Evolutionary conservation across 2,113 vertebrate species (phyloP), one percentile per base, ranked within the genome.

Genomic region (Actenoides lindsayi): DNA sequence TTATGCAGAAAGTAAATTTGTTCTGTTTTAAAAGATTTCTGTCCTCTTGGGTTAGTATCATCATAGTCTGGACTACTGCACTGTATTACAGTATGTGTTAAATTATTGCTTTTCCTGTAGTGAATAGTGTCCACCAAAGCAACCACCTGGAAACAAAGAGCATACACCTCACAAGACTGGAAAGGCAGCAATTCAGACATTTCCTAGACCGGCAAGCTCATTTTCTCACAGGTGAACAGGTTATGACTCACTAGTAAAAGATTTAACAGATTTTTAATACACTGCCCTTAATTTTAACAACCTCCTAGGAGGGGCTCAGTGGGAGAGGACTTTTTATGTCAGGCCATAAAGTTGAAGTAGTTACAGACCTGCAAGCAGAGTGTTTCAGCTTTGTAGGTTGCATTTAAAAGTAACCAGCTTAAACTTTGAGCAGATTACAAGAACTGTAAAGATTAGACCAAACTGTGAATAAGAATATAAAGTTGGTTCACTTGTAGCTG

Each of bases 211-310:
- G 48, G 42, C 46, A 87, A 79, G 21, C 12, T 90, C 67, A 15
- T 96, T 93, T 94, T 89, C 37, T 54, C 78, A 41, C 44, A 76
- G 53, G 48, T 84, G 68, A 93, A 23, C 14, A 81, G 39, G 64
- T 88, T 86, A 86, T 78, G 56, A 70, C 71, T 95, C 68, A 56
- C 46, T 67, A 63, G 50, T 90, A 93, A 86, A 93, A 86, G 68
- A 83, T 70, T 25, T 75, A 92, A 68, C 73, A 57, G 53, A 41
- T 89, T 92, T 94, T 94, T 89, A 90, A 87, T 80, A 87, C 16
- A 57, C 19, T 81, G 48, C 18, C 35, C 24, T 89, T 93, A 93
- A 95, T 92, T 93, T 94, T 96, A 90, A 92, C 60, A 81, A 7
- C 79, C 42, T 93, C 56, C n/a, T 89, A 20, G 30, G 78, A 92